Conservation (phyloP, 1,140 invertebrate species). For the Pteromalus puparum region DNA sequence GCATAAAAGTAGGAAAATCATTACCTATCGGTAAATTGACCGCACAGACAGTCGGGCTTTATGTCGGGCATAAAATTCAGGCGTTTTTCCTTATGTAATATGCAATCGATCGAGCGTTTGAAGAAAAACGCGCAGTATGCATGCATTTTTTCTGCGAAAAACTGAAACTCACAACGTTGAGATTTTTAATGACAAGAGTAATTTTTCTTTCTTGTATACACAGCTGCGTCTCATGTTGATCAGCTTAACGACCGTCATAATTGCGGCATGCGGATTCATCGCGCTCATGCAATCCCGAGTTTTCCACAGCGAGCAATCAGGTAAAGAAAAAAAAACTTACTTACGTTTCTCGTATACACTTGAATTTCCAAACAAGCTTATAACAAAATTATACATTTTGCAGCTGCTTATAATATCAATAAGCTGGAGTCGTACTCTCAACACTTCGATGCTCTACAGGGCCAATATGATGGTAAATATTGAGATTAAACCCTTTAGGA, state of each 20-base stretch:
- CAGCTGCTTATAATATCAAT: background rate
- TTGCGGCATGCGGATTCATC: conserved; percentile 7
- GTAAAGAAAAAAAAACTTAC: conserved; percentile 8
- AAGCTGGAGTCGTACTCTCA: background rate
- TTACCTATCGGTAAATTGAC: no score
- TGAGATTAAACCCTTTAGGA: background rate
- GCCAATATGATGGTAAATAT: conserved; percentile 27
- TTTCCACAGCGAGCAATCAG: conserved; percentile 1
- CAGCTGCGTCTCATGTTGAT: background rate
- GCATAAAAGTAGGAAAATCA: no score
- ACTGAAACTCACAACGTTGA: no score
- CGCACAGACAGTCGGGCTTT: no score
- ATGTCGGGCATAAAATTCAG: background rate
- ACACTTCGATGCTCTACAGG: conserved; percentile 7
- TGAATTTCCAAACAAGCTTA: background rate
- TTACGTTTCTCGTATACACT: background rate
- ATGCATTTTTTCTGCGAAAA: no score
- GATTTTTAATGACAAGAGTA: no score
- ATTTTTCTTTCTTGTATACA: background rate
- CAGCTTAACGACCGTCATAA: background rate
- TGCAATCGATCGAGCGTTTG: background rate
- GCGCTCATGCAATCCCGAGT: conserved; percentile 2
- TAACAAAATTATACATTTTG: background rate
- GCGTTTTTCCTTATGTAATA: background rate
- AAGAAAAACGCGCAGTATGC: no score